phyloP scores from a whole-genome alignment of 2,113 vertebrate genomes.

The Oreotrochilus melanogaster region DNA sequence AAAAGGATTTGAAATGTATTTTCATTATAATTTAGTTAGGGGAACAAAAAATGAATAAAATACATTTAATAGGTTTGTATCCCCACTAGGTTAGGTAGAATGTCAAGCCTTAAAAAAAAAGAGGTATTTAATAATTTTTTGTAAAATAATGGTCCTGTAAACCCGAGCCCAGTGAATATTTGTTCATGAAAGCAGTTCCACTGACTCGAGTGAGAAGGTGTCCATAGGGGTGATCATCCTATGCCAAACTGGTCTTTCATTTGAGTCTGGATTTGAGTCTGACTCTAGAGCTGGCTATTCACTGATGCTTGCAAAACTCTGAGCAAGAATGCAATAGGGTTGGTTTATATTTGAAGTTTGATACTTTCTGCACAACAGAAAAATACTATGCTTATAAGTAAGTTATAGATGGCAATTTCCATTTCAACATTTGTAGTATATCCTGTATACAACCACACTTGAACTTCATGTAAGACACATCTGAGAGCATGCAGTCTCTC shows the following conservation, averaged over 20 bases:
- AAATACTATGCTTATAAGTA: neutral
- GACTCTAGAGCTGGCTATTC: neutral
- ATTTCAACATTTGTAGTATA: neutral
- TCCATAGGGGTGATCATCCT: neutral
- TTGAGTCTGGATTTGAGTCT: neutral
- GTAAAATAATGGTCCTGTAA: neutral
- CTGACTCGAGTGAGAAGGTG: neutral
- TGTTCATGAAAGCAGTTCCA: neutral
- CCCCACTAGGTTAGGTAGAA: neutral
- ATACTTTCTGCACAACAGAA: neutral
- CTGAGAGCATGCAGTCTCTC: neutral
- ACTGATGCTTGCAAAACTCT: neutral
- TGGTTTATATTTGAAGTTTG: neutral
- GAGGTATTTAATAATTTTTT: neutral
- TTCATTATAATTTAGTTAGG: conserved; percentile 8
- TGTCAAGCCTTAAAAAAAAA: neutral
- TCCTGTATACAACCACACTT: neutral
- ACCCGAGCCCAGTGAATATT: neutral
- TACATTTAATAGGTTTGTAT: neutral
- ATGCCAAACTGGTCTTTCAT: neutral
- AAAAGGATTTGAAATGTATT: neutral
- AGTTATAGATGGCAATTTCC: neutral
- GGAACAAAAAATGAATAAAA: conserved; percentile 5
- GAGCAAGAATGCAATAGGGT: neutral
- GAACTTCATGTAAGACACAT: neutral